These are phyloP conservation scores for Branchellion lobata DNA, from an alignment of 2,888 invertebrate species.

Conservation along the genomic window DNA sequence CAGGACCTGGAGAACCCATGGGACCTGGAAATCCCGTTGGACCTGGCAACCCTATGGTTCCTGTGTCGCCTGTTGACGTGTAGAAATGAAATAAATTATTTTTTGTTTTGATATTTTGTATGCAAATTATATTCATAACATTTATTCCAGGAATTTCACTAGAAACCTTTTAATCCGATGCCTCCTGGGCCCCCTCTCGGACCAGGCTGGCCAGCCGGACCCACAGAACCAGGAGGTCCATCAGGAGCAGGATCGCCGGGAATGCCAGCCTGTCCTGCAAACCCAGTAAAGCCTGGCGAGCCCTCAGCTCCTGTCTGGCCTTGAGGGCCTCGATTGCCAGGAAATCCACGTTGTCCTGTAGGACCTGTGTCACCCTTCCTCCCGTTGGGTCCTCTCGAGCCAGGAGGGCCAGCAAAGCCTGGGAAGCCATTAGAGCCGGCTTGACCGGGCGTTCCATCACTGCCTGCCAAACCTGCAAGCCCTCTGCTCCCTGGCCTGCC, in stretches of 20 bases:
- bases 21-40: not conserved
- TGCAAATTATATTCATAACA: no score
- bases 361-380: not conserved
- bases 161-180: not conserved
- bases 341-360: not conserved
- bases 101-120: no score
- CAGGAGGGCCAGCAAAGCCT: constrained; percentile 1
- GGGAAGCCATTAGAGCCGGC: not conserved
- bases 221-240: constrained; percentile 46
- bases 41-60: not conserved
- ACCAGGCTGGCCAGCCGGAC: not conserved
- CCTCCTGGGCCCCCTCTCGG: not conserved
- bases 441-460: not conserved
- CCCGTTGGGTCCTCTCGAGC: not conserved
- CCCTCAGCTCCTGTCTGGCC: not conserved
- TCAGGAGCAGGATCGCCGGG: constrained; percentile 46
- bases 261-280: constrained; percentile 40
- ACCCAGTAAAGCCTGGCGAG: not conserved
- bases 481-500: not conserved
- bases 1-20: not conserved
- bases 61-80: not conserved
- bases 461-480: not conserved
- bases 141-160: no score
- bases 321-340: constrained; percentile 15
- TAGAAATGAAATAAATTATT: no score